Percentiles rank a stretch among this genome's conserved stretches.
Conservation (phyloP, 2,113 vertebrate genomes). For the Chionodraco myersi region DNA sequence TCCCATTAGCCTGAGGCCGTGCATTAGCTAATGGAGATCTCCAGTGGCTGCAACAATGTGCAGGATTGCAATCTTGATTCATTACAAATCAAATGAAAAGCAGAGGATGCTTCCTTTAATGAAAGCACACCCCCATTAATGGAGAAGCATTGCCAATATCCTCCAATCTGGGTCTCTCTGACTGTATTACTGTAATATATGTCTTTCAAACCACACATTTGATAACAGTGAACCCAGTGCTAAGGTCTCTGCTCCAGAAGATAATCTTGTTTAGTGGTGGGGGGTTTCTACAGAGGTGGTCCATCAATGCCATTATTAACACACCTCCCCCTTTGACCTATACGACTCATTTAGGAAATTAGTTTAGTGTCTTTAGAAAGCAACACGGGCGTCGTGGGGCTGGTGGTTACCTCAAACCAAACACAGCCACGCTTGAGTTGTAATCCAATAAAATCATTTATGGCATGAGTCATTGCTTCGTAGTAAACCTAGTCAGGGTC, state of each 20-base stretch:
- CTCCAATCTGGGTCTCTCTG: conserved; percentile 20
- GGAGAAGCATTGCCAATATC: conserved; percentile 13
- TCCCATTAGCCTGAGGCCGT: conserved; percentile 31
- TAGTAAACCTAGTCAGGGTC: conserved; percentile 15
- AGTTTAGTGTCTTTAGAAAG: conserved; percentile 50
- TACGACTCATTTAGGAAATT: conserved; percentile 64
- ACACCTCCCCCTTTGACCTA: conserved; percentile 46
- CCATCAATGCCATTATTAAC: conserved; percentile 71
- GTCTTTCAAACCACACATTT: conserved; percentile 25
- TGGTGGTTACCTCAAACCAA: conserved; percentile 25
- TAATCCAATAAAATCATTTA: conserved; percentile 42
- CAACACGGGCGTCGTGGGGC: conserved; percentile 11
- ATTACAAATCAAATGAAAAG: conserved; percentile 68
- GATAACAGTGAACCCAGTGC: conserved; percentile 12
- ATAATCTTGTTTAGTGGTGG: conserved; percentile 51
- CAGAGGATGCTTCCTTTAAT: conserved; percentile 40
- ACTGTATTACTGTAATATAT: conserved; percentile 9
- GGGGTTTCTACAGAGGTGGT: conserved; percentile 48
- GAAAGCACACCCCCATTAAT: conserved; percentile 32
- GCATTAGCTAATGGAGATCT: conserved; percentile 71
- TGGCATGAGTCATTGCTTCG: conserved; percentile 32
- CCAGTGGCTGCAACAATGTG: conserved; percentile 17
- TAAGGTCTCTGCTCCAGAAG: conserved; percentile 14
- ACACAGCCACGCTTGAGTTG: conserved; percentile 27
- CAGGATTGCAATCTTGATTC: conserved; percentile 66